Percentiles rank a stretch among this genome's conserved stretches.
These are phyloP conservation scores for Malthinus seriepunctatus DNA, from an alignment of 2,888 invertebrate species.

Conservation along the genomic window DNA sequence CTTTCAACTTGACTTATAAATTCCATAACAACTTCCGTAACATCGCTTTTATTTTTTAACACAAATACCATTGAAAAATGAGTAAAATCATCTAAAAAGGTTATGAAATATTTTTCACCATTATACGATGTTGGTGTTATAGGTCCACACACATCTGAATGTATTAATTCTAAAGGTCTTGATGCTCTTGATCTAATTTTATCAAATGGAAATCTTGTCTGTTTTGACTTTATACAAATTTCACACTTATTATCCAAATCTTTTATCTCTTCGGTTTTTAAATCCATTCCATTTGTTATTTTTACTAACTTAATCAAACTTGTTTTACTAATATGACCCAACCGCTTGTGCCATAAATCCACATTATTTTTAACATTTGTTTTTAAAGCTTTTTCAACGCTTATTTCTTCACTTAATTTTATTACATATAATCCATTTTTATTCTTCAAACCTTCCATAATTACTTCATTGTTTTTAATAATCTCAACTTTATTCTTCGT, in stretches of 20 bases:
- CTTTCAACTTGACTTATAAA: slow-evolving; percentile 35
- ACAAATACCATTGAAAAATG: slow-evolving; percentile 14
- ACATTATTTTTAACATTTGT: too few species aligned
- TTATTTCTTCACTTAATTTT: too few species aligned
- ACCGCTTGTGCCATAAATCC: slow-evolving; percentile 19
- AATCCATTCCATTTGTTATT: neutral
- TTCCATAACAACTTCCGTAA: slow-evolving; percentile 34
- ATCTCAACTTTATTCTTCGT: too few species aligned
- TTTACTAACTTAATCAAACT: neutral
- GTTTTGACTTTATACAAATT: slow-evolving; percentile 37
- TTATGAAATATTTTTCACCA: slow-evolving; percentile 14
- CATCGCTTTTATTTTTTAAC: slow-evolving; percentile 36
- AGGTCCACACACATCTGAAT: slow-evolving; percentile 36
- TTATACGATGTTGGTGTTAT: slow-evolving; percentile 1
- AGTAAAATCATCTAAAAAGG: slow-evolving; percentile 1
- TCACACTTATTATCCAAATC: slow-evolving; percentile 24
- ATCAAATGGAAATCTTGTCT: slow-evolving; percentile 37
- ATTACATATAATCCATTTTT: too few species aligned
- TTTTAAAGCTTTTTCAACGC: too few species aligned
- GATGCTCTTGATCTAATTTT: slow-evolving; percentile 27
- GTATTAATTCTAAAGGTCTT: slow-evolving; percentile 34
- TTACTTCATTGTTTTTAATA: too few species aligned
- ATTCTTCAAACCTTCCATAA: too few species aligned
- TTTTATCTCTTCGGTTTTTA: neutral
- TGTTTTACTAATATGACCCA: slow-evolving; percentile 13